Evolutionary conservation across 1,140 invertebrate genomes (phyloP).

Genomic region (Streblospio benedicti): DNA sequence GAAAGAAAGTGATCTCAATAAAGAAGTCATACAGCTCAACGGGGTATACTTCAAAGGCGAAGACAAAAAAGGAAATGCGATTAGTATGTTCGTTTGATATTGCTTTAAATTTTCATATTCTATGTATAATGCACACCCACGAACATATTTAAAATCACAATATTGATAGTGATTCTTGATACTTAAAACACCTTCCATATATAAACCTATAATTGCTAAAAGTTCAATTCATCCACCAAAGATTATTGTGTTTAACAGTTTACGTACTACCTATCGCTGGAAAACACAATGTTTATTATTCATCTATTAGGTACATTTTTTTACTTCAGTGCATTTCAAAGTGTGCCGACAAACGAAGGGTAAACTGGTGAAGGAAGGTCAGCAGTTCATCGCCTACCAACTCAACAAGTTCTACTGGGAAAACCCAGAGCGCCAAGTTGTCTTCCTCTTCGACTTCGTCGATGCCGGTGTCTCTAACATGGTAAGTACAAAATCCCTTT

Average conservation of each 20-base stretch:
- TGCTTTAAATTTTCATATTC: neutral
- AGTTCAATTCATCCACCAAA: neutral
- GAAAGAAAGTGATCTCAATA: slow-evolving; percentile 2
- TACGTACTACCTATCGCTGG: neutral
- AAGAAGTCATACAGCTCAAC: neutral
- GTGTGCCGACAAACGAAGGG: slow-evolving; percentile 1
- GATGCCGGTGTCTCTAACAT: slow-evolving; percentile 6
- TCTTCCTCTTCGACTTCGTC: slow-evolving; percentile 4
- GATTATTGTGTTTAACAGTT: neutral
- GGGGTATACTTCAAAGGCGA: neutral
- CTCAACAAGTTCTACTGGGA: slow-evolving; percentile 3
- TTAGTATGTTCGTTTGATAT: slow-evolving; percentile 2
- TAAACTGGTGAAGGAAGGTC: neutral
- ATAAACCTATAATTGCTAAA: neutral
- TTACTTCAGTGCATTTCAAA: slow-evolving; percentile 7
- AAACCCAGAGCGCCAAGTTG: neutral
- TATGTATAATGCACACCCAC: neutral
- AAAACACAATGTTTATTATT: neutral
- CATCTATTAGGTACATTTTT: neutral
- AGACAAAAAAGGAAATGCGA: slow-evolving; percentile 5
- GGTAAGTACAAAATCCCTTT: too few species aligned
- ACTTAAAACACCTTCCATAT: neutral
- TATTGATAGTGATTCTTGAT: neutral
- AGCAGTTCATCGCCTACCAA: slow-evolving; percentile 3
- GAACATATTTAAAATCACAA: neutral